These are phyloP conservation scores for Chaitophorus viminalis DNA, from an alignment of 2,888 invertebrate genomes.

Conservation along the genomic window DNA sequence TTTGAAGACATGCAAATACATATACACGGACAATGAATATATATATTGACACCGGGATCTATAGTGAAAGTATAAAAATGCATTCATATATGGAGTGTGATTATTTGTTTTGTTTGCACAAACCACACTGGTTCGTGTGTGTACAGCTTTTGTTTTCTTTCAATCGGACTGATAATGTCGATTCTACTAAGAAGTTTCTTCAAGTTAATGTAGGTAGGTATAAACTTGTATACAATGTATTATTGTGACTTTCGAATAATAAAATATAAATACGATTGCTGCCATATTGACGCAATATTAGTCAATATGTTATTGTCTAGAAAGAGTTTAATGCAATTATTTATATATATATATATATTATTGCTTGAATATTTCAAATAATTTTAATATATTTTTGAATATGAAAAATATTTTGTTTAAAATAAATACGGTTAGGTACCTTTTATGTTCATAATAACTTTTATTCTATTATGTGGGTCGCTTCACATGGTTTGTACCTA, in stretches of 20 bases:
- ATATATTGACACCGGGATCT: conserved; percentile 12
- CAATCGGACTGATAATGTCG: background rate
- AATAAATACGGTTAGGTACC: background rate
- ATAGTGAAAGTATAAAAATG: conserved; percentile 51
- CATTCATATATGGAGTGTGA: conserved; percentile 24
- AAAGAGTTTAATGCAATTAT: background rate
- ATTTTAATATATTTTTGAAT: background rate
- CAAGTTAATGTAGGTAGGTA: conserved; percentile 6
- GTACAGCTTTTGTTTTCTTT: conserved; percentile 41
- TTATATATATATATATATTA: too few species aligned
- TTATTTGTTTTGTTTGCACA: conserved; percentile 23
- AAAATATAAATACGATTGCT: background rate
- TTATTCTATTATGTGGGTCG: conserved; percentile 42
- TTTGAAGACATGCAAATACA: background rate
- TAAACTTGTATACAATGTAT: background rate
- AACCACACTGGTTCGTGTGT: conserved; percentile 41
- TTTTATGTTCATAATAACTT: conserved; percentile 9
- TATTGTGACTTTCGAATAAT: conserved; percentile 19
- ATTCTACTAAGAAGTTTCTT: background rate
- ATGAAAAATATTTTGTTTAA: conserved; percentile 6
- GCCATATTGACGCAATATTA: background rate
- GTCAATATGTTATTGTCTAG: background rate
- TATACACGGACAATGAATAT: background rate
- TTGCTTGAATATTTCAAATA: background rate
- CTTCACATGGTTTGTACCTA: background rate